Conservation (phyloP, 2,888 invertebrate genomes). For the Chelonus formosanus region DNA sequence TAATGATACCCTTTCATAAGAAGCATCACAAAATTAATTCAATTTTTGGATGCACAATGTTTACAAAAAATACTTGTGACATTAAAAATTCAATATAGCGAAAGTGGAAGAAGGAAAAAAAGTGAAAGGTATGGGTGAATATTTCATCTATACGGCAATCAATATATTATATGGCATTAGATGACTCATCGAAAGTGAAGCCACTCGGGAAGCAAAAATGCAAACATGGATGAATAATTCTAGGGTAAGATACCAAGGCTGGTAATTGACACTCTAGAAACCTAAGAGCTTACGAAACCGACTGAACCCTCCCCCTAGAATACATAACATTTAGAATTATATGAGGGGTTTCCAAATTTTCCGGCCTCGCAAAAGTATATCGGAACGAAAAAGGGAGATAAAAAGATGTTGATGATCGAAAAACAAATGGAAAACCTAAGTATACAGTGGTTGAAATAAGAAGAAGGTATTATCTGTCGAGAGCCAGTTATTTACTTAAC, state of each 20-base stretch:
- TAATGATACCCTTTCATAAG: too few relatives aligned
- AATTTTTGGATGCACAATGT: too few relatives aligned
- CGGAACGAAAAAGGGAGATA: neutral
- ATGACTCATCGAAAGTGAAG: slow-evolving; percentile 23
- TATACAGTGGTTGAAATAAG: neutral
- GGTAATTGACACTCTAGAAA: slow-evolving; percentile 25
- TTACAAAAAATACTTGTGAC: too few relatives aligned
- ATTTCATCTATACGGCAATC: neutral
- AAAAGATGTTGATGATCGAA: neutral
- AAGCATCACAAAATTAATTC: too few relatives aligned
- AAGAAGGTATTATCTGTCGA: too few relatives aligned
- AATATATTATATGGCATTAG: slow-evolving; percentile 9
- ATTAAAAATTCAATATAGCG: too few relatives aligned
- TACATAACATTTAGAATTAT: neutral
- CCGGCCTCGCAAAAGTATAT: slow-evolving; percentile 3
- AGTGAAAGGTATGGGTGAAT: too few relatives aligned
- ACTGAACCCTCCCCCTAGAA: neutral
- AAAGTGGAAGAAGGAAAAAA: too few relatives aligned
- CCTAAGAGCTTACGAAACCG: neutral
- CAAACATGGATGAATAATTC: neutral
- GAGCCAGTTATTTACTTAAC: too few relatives aligned
- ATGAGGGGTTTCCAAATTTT: slow-evolving; percentile 6
- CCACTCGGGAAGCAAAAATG: neutral
- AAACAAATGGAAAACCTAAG: slow-evolving; percentile 9
- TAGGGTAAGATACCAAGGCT: slow-evolving; percentile 11